These are phyloP conservation scores for Chrysolina haemoptera DNA, from an alignment of 2,888 invertebrate species.

Conservation along the genomic window DNA sequence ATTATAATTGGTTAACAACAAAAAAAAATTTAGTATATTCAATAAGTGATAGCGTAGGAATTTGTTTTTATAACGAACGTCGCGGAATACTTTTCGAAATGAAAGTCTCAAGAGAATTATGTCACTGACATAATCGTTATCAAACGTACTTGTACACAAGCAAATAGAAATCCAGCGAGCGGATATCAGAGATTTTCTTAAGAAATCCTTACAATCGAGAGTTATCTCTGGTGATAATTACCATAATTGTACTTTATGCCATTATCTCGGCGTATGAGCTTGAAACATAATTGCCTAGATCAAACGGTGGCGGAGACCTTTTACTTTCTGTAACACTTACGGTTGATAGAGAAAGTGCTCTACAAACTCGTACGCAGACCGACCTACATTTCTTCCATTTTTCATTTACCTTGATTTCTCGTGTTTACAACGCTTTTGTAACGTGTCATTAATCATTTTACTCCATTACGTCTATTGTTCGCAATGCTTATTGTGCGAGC, in stretches of 20 bases:
- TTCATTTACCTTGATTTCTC: constrained; percentile 38
- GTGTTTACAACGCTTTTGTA: constrained; percentile 32
- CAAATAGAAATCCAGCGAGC: background rate
- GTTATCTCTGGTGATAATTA: constrained; percentile 16
- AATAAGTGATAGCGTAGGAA: too few relatives aligned
- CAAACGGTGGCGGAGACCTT: constrained; percentile 29
- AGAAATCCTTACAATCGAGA: constrained; percentile 1
- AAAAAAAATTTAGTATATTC: too few relatives aligned
- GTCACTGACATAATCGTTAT: too few relatives aligned
- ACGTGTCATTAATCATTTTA: constrained; percentile 32
- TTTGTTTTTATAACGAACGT: too few relatives aligned
- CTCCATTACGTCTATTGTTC: constrained; percentile 23
- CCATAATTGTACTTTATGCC: constrained; percentile 21
- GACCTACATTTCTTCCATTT: constrained; percentile 37
- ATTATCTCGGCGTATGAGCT: constrained; percentile 19
- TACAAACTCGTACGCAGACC: constrained; percentile 27
- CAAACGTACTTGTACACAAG: too few relatives aligned
- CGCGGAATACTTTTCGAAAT: too few relatives aligned
- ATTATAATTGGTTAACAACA: too few relatives aligned
- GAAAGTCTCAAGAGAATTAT: too few relatives aligned
- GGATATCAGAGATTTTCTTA: background rate
- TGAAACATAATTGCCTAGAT: constrained; percentile 33
- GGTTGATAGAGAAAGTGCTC: constrained; percentile 32
- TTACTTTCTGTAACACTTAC: constrained; percentile 39
- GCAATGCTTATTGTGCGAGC: constrained; percentile 14